Conservation (phyloP, 2,797 vertebrate genomes). For the Ispidina picta region DNA sequence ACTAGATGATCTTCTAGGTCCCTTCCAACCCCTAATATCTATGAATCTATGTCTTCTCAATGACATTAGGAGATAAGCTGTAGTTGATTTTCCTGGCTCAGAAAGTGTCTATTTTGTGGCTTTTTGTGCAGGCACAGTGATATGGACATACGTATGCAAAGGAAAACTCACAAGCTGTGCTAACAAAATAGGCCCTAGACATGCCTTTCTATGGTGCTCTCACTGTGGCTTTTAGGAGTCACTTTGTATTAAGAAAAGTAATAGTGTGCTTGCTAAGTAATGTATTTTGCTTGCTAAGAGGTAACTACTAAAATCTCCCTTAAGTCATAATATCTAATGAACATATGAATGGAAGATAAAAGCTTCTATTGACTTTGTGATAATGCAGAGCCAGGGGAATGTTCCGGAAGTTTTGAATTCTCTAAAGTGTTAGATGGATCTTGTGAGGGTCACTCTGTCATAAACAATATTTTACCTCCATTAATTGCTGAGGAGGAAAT, state of each 20-base stretch:
- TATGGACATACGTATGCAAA: not conserved
- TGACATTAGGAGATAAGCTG: not conserved
- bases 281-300: not conserved
- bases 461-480: not conserved
- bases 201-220: not conserved
- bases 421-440: not conserved
- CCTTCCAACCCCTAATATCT: too few relatives aligned
- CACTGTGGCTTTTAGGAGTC: not conserved
- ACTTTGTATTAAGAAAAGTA: not conserved
- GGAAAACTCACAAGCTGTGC: not conserved
- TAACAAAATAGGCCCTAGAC: not conserved
- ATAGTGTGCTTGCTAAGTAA: too few relatives aligned
- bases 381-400: not conserved
- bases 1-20: too few relatives aligned
- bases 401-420: not conserved
- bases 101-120: fast-evolving
- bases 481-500: not conserved
- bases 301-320: not conserved
- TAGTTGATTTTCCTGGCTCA: not conserved
- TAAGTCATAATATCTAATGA: not conserved
- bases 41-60: too few relatives aligned
- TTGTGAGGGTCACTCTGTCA: not conserved
- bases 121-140: not conserved
- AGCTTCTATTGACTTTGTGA: not conserved
- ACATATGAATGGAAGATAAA: not conserved